Evolutionary conservation across 2,113 vertebrate genomes (phyloP), one percentile per base, ranked within the genome.

Genomic region (Carollia perspicillata): DNA sequence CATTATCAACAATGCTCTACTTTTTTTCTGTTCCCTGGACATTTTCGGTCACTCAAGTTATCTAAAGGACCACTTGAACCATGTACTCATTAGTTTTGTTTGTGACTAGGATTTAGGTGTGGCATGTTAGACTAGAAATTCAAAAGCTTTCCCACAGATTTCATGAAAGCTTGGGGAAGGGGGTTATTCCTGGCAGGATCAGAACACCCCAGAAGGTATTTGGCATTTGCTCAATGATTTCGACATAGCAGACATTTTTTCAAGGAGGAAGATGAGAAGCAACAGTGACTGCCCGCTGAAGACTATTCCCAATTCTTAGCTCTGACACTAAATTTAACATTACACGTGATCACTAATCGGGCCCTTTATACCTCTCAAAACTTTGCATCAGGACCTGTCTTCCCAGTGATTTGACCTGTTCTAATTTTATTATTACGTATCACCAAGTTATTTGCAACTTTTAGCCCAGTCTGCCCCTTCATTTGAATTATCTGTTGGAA

Each of bases 191-290:
- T 90, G 68, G 85, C 68, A 68, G 22, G n/a, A 94, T 94, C 28
- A 89, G 92, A 97, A 94, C 40, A 94, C 63, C 78, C 40, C 92
- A 97, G 92, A 93, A 88, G 47, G 72, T 49, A 93, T 89, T 95
- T 93, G 89, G 66, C 89, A 66, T 93, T 94, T 93, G 16, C 47
- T 91, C 33, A 68, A 14, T 84, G 51, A 96, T 83, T 93, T 33
- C 66, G 79, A 58, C 63, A 87, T 30, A 92, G 14, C 33, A 89
- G 78, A 60, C 33, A 44, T 77, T 68, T 91, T 90, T 86, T 60
- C 51, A 86, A 93, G 53, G 69, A 53, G 53, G 47, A 66, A 71
- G 51, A n/a, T 81, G 53, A 95, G 60, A 72, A 5, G 40, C 40
- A 95, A 77, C 10, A 84, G 16, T 65, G 65, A 95, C 16, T 65